Evolutionary conservation across 2,797 vertebrate species (phyloP).

Genomic region (Spondyliosoma cantharus): DNA sequence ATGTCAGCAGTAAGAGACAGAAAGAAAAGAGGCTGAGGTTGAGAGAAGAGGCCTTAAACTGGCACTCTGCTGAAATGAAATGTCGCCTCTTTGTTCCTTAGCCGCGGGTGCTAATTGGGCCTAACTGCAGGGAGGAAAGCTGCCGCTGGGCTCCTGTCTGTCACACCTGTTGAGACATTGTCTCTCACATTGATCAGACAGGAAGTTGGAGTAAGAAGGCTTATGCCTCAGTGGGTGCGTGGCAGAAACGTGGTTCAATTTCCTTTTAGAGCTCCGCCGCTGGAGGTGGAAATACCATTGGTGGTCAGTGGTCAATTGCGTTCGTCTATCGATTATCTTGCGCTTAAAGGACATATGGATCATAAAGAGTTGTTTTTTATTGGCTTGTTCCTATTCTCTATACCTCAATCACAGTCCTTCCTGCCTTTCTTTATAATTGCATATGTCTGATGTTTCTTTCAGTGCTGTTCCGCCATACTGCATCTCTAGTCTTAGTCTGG

Average conservation of each 20-base stretch:
- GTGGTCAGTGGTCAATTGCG: slow-evolving; percentile 75
- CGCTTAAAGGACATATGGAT: slow-evolving; percentile 76
- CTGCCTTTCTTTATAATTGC: slow-evolving; percentile 24
- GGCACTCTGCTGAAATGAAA: slow-evolving; percentile 83
- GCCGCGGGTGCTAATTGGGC: slow-evolving; percentile 82
- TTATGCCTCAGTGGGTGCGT: slow-evolving; percentile 76
- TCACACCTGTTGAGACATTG: slow-evolving; percentile 87
- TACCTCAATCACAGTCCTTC: slow-evolving; percentile 21
- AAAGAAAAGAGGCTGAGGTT: slow-evolving; percentile 73
- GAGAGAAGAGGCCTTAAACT: slow-evolving; percentile 83
- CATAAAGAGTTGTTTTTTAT: slow-evolving; percentile 50
- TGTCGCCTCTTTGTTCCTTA: slow-evolving; percentile 82
- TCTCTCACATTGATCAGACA: slow-evolving; percentile 82
- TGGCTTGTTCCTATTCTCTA: slow-evolving; percentile 36
- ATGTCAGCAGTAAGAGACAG: slow-evolving; percentile 83
- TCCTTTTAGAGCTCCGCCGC: slow-evolving; percentile 76
- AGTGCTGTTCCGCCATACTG: slow-evolving; percentile 32
- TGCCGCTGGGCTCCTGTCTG: slow-evolving; percentile 81
- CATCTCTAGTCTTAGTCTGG: slow-evolving; percentile 6
- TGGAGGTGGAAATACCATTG: slow-evolving; percentile 79
- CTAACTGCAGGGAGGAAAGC: slow-evolving; percentile 77
- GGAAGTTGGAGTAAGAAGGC: slow-evolving; percentile 77
- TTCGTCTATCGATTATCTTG: slow-evolving; percentile 73
- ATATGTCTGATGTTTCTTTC: slow-evolving; percentile 30
- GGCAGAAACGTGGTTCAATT: slow-evolving; percentile 82